These are phyloP conservation scores for Bembecia ichneumoniformis DNA, from an alignment of 2,888 invertebrate species.

Conservation along the genomic window DNA sequence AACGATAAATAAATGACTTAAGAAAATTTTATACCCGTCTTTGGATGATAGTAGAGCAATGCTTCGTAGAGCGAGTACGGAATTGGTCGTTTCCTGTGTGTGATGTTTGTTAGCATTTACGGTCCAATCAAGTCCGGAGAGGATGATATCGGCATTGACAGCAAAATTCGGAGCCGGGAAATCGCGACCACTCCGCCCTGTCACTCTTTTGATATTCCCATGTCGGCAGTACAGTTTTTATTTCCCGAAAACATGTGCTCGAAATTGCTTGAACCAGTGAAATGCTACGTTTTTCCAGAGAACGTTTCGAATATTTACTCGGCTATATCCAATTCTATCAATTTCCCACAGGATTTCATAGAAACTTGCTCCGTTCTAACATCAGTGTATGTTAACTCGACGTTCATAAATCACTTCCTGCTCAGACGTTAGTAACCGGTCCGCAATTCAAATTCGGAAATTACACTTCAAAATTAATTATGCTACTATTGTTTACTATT, in stretches of 20 bases:
- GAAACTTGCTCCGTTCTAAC: background rate
- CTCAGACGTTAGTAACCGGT: background rate
- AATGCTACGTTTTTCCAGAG: too few species aligned
- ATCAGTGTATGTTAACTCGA: background rate
- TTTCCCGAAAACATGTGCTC: background rate
- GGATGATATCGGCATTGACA: background rate
- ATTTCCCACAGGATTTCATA: background rate
- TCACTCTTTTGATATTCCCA: background rate
- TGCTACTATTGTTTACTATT: background rate
- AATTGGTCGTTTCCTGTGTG: background rate
- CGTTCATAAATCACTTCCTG: background rate
- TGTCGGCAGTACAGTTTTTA: background rate
- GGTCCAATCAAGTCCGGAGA: constrained; percentile 37
- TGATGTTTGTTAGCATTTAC: constrained; percentile 33
- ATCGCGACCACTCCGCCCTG: background rate
- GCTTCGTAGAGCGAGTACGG: background rate
- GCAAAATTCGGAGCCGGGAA: background rate
- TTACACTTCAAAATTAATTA: background rate
- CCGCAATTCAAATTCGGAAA: background rate
- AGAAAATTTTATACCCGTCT: too few species aligned
- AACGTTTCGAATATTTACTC: background rate
- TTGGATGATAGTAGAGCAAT: too few species aligned
- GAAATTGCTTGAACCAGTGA: too few species aligned
- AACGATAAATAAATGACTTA: too few species aligned
- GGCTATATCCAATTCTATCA: background rate